A percentile compares a stretch with the other conserved stretches of the same genome.
Conservation (phyloP, 2,797 vertebrate genomes). For the Propithecus perrieri region DNA sequence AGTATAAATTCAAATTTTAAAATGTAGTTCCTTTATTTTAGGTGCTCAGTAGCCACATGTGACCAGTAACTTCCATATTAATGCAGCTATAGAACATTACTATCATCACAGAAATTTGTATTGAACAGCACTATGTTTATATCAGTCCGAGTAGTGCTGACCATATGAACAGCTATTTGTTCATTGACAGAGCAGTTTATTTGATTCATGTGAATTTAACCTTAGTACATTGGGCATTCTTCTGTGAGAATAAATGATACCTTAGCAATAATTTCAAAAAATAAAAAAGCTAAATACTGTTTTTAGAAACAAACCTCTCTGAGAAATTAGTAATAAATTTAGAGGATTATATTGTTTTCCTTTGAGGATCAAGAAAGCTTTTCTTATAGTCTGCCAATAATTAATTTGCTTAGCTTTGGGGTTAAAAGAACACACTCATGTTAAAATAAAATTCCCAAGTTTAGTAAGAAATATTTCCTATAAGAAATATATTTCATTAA, state of each 20-base stretch:
- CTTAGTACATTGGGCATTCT: neutral
- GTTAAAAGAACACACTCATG: neutral
- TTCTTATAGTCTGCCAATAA: neutral
- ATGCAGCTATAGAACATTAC: neutral
- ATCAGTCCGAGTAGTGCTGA: neutral
- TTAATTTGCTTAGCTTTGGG: conserved; percentile 21
- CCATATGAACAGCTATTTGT: neutral
- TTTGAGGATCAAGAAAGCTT: neutral
- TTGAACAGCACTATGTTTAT: neutral
- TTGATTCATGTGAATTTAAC: conserved; percentile 28
- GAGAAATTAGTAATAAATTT: conserved; percentile 23
- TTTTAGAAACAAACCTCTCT: conserved; percentile 18
- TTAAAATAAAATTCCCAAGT: conserved; percentile 18
- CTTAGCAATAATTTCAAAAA: neutral
- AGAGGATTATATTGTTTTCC: conserved; percentile 18
- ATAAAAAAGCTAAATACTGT: neutral
- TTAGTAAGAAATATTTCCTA: conserved; percentile 15
- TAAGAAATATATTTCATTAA: conserved; percentile 3
- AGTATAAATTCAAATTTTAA: conserved; percentile 14
- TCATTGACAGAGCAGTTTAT: neutral
- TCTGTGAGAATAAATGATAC: conserved; percentile 20
- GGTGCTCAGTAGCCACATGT: neutral
- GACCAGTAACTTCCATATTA: neutral
- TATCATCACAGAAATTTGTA: neutral
- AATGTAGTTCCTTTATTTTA: neutral